These are phyloP conservation scores for Eulemur macaco DNA, from an alignment of 2,113 vertebrate genomes.

Conservation along the genomic window DNA sequence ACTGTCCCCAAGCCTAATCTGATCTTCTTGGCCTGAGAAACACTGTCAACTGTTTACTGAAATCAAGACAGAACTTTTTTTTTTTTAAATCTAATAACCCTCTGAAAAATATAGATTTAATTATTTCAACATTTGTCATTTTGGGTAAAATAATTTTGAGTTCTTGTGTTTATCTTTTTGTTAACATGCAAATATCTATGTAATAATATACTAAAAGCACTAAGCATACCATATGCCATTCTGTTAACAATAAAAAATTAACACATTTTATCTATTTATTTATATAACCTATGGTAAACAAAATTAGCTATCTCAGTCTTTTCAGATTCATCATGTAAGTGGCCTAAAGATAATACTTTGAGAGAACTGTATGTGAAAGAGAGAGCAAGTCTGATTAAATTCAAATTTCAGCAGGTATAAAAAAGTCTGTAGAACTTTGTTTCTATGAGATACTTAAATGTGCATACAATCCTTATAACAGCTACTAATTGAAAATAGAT, in stretches of 20 bases:
- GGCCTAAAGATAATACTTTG: not conserved
- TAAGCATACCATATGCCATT: not conserved
- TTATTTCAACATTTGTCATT: not conserved
- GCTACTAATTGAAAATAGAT: not conserved
- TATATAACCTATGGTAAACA: not conserved
- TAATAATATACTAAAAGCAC: not conserved
- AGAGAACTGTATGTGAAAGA: not conserved
- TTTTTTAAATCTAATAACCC: too few relatives aligned
- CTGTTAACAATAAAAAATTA: not conserved
- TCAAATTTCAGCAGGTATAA: not conserved
- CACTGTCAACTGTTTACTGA: not conserved
- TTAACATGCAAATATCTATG: not conserved
- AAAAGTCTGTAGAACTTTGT: not conserved
- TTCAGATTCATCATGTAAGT: not conserved
- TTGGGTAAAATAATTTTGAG: not conserved
- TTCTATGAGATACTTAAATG: not conserved
- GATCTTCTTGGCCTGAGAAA: not conserved
- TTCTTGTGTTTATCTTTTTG: not conserved
- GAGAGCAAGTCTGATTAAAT: not conserved
- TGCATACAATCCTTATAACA: not conserved
- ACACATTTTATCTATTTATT: not conserved
- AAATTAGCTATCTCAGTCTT: too few relatives aligned
- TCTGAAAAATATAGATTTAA: not conserved
- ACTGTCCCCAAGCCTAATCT: not conserved
- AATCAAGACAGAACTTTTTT: not conserved